Evolutionary conservation across 2,113 vertebrate genomes (phyloP), one percentile per base, ranked within the genome.

Genomic region (Poeciliopsis turrubarensis): DNA sequence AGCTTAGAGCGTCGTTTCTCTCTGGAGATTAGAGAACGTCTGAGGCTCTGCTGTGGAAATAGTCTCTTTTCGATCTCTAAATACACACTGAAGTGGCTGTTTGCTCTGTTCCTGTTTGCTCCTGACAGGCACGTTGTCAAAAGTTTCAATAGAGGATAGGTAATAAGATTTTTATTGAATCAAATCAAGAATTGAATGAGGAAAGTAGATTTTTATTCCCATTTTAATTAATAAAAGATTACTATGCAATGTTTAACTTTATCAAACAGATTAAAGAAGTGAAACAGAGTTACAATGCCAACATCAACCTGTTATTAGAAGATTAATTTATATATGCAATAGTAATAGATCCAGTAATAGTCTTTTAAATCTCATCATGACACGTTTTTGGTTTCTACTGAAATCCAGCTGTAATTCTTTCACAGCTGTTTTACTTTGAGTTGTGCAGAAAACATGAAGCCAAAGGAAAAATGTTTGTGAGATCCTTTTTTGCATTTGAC

Each of bases 1-100:
- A 88, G 86, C 67, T 92, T 86, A 88, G 77, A 87, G 86, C 65
- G 5, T 65, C 70, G 12, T 82, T 84, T 79, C 68, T 83, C 77
- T 69, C 71, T 22, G 17, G 78, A 84, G 89, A 91, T 92, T 86
- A 88, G 83, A 86, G 79, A 78, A 86, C 77, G 79, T 88, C 79
- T 19, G 72, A 68, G 47, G 70, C 73, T 44, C 75, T 60, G 78
- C 79, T 79, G 80, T 84, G 74, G 77, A 89, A 85, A 81, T 76
- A 54, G 73, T 84, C 73, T 70, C 78, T 80, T 74, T 77, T 87
- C 81, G 27, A 81, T 84, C 80, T 79, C 69, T 68, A 76, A 65
- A 82, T 73, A 74, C 77, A 85, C 80, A 81, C 65, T 37, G 4
- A 76, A 26, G 68, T 66, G 75, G 15, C 69, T 82, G 77, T 73